Evolutionary conservation across 2,888 invertebrate genomes (phyloP).

Genomic region (Gastracanthus pulcherrimus): DNA sequence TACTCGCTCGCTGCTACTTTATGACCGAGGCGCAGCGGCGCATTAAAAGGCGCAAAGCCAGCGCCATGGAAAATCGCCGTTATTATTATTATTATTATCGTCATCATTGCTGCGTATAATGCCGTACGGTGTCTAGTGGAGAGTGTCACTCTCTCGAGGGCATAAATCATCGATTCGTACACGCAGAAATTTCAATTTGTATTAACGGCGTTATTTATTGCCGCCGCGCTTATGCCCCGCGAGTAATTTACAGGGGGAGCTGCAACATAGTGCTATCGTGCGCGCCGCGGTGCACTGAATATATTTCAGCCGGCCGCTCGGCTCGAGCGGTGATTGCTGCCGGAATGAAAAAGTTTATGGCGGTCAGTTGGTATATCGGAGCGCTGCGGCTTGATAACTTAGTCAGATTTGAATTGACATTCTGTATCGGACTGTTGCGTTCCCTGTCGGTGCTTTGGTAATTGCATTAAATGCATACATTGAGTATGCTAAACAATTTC

Average conservation of each 20-base stretch:
- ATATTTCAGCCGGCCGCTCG: not conserved
- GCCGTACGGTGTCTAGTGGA: not conserved
- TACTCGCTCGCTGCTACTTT: not conserved
- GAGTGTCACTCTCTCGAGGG: not conserved
- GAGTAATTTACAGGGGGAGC: constrained; percentile 36
- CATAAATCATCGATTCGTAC: constrained; percentile 38
- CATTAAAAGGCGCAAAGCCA: not conserved
- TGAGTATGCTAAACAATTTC: too few relatives aligned
- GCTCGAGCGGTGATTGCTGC: not conserved
- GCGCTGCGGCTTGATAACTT: too few relatives aligned
- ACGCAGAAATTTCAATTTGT: constrained; percentile 41
- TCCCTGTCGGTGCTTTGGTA: too few relatives aligned
- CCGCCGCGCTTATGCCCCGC: not conserved
- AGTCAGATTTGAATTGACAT: too few relatives aligned
- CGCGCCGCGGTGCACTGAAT: not conserved
- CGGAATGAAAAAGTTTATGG: too few relatives aligned
- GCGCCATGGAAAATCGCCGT: not conserved
- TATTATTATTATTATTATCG: not conserved
- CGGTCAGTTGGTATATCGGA: too few relatives aligned
- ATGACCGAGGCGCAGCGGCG: not conserved
- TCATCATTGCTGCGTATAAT: not conserved
- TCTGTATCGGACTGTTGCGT: too few relatives aligned
- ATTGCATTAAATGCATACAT: too few relatives aligned
- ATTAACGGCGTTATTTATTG: constrained; percentile 31
- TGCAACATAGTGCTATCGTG: not conserved